Evolutionary conservation across 2,113 vertebrate species (phyloP).

Genomic region (Daphoenositta chrysoptera): DNA sequence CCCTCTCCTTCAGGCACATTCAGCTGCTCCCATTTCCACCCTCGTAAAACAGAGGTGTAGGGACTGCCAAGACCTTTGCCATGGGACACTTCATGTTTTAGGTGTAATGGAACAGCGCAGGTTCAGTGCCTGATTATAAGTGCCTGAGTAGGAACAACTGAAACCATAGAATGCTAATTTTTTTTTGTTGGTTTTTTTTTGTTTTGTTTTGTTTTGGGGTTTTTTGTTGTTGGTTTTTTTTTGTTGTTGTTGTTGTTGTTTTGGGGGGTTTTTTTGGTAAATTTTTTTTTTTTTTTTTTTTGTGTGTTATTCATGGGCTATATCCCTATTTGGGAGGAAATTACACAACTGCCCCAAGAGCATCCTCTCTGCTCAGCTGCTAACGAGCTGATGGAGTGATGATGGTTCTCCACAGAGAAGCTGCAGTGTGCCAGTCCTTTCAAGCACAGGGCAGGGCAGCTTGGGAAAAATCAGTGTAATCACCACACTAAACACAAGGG

Average conservation of each 20-base stretch:
- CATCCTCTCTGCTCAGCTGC: neutral
- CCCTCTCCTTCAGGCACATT: neutral
- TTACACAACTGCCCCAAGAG: neutral
- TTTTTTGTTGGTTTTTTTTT: no score
- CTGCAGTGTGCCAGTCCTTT: neutral
- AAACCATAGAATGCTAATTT: neutral
- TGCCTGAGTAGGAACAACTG: neutral
- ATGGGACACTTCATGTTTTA: neutral
- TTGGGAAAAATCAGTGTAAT: neutral
- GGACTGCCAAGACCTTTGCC: neutral
- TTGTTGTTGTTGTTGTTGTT: neutral
- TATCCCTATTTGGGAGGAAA: neutral
- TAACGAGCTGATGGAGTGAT: neutral
- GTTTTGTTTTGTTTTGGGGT: neutral
- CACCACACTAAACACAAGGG: neutral
- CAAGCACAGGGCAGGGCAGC: neutral
- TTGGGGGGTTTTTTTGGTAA: no score
- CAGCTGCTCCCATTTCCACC: neutral
- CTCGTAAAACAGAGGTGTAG: neutral
- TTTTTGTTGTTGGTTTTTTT: neutral
- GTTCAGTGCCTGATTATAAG: neutral
- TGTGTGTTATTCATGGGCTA: neutral
- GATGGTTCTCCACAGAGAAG: neutral
- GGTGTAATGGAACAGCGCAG: neutral
- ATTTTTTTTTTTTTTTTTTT: no score